A percentile compares a stretch with the other conserved stretches of the same genome.
Evolutionary conservation across 1,140 invertebrate species (phyloP).

Genomic region (Heliconius nattereri): DNA sequence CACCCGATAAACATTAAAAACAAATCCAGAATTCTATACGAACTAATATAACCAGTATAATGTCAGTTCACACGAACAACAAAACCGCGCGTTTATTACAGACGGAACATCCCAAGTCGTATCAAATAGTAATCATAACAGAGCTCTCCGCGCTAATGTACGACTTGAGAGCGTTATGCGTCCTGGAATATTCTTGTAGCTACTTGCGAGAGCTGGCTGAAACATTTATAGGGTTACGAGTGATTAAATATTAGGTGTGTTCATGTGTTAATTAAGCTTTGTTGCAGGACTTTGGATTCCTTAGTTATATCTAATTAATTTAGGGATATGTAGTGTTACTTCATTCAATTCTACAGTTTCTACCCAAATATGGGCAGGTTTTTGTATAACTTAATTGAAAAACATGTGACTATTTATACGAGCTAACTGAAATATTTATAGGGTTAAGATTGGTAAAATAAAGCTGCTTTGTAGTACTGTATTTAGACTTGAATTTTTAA

Average conservation of each 20-base stretch:
- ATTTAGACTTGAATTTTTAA: no score
- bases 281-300: no score
- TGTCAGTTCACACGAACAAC: slow-evolving; percentile 17
- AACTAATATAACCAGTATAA: background rate
- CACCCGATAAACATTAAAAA: background rate
- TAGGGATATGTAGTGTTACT: no score
- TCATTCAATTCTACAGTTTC: no score
- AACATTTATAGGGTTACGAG: slow-evolving; percentile 12
- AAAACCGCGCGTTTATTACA: slow-evolving; percentile 20
- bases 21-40: background rate
- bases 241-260: background rate
- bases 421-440: no score
- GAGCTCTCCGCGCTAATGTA: background rate
- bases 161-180: slow-evolving; percentile 17
- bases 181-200: slow-evolving; percentile 7
- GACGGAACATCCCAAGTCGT: background rate
- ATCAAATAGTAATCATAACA: slow-evolving; percentile 17
- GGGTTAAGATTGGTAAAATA: no score
- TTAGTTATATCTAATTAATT: no score
- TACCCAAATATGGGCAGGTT: no score
- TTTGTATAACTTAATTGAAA: no score
- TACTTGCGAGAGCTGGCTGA: background rate
- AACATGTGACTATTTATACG: no score
- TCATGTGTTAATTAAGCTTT: no score
- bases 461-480: no score